These are phyloP conservation scores for Limnephilus marmoratus DNA, from an alignment of 2,888 invertebrate species.

Conservation along the genomic window DNA sequence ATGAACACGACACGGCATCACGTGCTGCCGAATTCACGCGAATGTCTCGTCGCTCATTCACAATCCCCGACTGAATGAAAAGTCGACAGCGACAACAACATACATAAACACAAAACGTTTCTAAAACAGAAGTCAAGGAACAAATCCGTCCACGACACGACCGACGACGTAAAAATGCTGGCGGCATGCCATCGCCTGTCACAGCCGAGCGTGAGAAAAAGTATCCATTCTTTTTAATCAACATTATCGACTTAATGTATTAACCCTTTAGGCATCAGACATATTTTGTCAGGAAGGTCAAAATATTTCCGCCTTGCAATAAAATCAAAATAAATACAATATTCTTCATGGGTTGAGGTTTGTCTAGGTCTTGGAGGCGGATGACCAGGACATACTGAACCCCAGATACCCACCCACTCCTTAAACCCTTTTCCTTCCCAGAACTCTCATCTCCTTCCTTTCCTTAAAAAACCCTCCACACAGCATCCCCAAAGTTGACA, in stretches of 20 bases:
- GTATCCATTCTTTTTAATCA: conserved; percentile 24
- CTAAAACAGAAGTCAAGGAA: conserved; percentile 12
- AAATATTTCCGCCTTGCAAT: too few relatives aligned
- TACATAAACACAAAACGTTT: conserved; percentile 10
- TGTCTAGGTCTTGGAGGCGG: too few relatives aligned
- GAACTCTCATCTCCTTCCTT: too few relatives aligned
- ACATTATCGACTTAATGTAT: conserved; percentile 19
- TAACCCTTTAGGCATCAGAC: too few relatives aligned
- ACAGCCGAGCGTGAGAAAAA: conserved; percentile 31
- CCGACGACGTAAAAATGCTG: conserved; percentile 34
- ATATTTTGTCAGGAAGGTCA: too few relatives aligned
- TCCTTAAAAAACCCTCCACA: too few relatives aligned
- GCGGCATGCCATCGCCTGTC: conserved; percentile 32
- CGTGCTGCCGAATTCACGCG: background rate
- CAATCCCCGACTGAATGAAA: background rate
- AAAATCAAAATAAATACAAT: too few relatives aligned
- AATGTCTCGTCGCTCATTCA: conserved; percentile 22
- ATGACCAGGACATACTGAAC: too few relatives aligned
- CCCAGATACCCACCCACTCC: too few relatives aligned
- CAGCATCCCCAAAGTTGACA: too few relatives aligned
- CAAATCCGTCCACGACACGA: background rate
- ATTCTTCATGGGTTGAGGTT: too few relatives aligned
- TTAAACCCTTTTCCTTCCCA: too few relatives aligned
- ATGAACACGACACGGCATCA: background rate
- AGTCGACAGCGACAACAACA: conserved; percentile 5